Evolutionary conservation across 2,113 vertebrate species (phyloP).

Genomic region (Etheostoma cragini): DNA sequence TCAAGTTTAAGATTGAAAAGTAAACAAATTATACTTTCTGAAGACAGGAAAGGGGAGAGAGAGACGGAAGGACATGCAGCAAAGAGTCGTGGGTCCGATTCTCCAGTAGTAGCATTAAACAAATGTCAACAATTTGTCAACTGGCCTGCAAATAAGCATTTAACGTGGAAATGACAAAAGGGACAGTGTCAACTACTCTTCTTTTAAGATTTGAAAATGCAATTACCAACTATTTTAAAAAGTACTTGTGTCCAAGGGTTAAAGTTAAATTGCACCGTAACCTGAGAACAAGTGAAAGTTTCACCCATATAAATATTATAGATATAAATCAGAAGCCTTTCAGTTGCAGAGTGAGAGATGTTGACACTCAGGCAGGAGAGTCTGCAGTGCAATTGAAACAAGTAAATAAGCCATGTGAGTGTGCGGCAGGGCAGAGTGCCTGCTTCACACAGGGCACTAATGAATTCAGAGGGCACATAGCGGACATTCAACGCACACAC

Average conservation of each 20-base stretch:
- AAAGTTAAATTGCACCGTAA: not conserved
- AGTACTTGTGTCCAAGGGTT: not conserved
- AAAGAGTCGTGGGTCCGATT: too few relatives aligned
- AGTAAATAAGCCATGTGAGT: slow-evolving; percentile 23
- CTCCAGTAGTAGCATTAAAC: not conserved
- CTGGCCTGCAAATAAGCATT: not conserved
- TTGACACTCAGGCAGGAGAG: not conserved
- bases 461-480: slow-evolving; percentile 43
- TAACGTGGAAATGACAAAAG: not conserved
- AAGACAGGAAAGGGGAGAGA: too few relatives aligned
- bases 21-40: too few relatives aligned
- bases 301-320: too few relatives aligned
- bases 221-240: not conserved
- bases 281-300: not conserved
- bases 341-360: not conserved
- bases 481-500: slow-evolving; percentile 38
- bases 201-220: not conserved
- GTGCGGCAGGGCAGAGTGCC: slow-evolving; percentile 46
- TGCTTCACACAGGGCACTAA: slow-evolving; percentile 58
- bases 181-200: not conserved
- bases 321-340: not conserved
- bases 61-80: too few relatives aligned
- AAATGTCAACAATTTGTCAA: not conserved
- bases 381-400: slow-evolving; percentile 3
- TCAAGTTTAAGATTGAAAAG: too few relatives aligned